Evolutionary conservation across 2,888 invertebrate species (phyloP).

Genomic region (Leucania comma): DNA sequence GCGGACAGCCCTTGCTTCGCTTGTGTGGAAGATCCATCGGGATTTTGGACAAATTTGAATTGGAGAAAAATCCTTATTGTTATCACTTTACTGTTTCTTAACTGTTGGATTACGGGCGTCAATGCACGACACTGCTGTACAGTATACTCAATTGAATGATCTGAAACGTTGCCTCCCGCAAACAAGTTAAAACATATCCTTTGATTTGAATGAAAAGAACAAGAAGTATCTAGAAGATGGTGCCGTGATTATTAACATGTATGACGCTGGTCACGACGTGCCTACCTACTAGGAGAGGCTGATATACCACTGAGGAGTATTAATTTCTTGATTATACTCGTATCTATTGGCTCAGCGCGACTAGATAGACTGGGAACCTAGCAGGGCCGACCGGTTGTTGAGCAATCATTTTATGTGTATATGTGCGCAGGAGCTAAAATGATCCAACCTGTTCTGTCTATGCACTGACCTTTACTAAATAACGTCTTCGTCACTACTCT

Average conservation of each 20-base stretch:
- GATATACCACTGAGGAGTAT: slow-evolving; percentile 40
- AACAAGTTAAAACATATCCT: neutral
- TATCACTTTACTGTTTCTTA: slow-evolving; percentile 1
- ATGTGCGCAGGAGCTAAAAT: slow-evolving; percentile 61
- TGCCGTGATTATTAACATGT: slow-evolving; percentile 27
- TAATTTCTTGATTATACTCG: slow-evolving; percentile 55
- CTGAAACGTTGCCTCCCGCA: neutral
- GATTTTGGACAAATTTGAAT: slow-evolving; percentile 31
- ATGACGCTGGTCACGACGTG: slow-evolving; percentile 1
- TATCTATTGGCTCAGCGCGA: slow-evolving; percentile 47
- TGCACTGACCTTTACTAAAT: slow-evolving; percentile 70
- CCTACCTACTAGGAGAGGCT: neutral
- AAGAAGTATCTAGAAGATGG: slow-evolving; percentile 19
- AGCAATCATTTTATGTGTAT: slow-evolving; percentile 63
- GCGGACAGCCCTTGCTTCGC: slow-evolving; percentile 44
- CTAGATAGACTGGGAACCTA: slow-evolving; percentile 65
- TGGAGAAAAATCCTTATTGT: neutral
- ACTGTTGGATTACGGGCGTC: neutral
- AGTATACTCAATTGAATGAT: neutral
- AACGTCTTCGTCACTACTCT: slow-evolving; percentile 58
- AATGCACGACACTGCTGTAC: neutral
- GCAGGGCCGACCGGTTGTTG: slow-evolving; percentile 69
- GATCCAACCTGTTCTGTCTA: slow-evolving; percentile 69
- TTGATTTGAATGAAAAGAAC: neutral
- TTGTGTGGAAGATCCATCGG: slow-evolving; percentile 50